A percentile compares a stretch with the other conserved stretches of the same genome.
Evolutionary conservation across 2,888 invertebrate species (phyloP).

Genomic region (Stenchaetothrips biformis): DNA sequence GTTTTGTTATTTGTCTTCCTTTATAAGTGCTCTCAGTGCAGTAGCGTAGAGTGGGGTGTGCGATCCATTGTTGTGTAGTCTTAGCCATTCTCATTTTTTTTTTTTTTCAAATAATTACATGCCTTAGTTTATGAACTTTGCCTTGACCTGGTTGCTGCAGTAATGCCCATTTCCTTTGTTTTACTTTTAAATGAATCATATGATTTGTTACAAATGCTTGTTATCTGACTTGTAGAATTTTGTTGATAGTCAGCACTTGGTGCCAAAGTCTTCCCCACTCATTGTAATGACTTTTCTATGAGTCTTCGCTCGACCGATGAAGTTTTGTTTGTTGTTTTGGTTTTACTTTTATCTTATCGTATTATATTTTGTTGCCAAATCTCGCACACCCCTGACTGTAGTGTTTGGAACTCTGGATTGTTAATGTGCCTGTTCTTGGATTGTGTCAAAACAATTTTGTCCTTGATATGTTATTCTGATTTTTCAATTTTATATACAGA

Average conservation of each 20-base stretch:
- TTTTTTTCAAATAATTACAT: neutral
- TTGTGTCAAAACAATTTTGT: neutral
- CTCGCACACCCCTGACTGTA: constrained; percentile 15
- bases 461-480: neutral
- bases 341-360: neutral
- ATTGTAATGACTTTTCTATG: neutral
- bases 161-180: neutral
- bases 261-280: neutral
- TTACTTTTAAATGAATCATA: neutral
- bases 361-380: neutral
- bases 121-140: too few relatives aligned
- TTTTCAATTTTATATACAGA: constrained; percentile 16
- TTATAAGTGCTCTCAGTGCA: constrained; percentile 10
- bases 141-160: too few relatives aligned
- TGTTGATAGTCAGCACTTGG: neutral
- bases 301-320: neutral
- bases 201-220: neutral
- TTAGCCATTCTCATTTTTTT: neutral
- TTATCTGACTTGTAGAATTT: neutral
- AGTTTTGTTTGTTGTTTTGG: neutral
- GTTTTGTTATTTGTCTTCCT: constrained; percentile 23
- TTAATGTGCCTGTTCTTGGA: constrained; percentile 6
- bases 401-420: neutral
- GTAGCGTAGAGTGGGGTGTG: constrained; percentile 13
- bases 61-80: neutral